Evolutionary conservation across 2,797 vertebrate species (phyloP).

Genomic region (Molossus molossus): DNA sequence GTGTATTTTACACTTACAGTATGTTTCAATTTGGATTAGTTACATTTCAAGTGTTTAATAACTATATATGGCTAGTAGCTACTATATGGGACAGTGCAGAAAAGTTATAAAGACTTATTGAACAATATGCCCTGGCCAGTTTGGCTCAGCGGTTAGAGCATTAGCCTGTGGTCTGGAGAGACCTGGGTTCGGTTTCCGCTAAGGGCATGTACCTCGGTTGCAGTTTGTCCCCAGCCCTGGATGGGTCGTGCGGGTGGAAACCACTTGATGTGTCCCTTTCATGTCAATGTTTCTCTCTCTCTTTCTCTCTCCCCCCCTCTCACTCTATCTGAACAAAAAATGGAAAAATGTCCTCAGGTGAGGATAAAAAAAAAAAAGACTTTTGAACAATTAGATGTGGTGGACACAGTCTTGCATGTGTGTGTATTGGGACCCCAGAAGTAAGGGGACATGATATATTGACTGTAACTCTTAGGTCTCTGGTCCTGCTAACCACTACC

Average conservation of each 20-base stretch:
- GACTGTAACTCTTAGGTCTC: neutral
- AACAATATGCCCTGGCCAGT: neutral
- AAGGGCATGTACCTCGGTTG: too few species aligned
- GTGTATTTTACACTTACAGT: neutral
- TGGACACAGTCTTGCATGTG: neutral
- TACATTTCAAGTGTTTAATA: neutral
- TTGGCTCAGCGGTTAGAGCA: too few species aligned
- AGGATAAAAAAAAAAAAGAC: too few species aligned
- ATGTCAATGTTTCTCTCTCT: too few species aligned
- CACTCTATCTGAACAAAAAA: too few species aligned
- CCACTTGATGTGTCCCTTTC: too few species aligned
- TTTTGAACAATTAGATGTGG: neutral
- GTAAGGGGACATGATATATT: neutral
- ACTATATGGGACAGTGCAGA: neutral
- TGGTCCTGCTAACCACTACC: neutral
- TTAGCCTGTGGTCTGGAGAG: too few species aligned
- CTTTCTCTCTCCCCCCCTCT: too few species aligned
- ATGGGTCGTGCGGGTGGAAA: too few species aligned
- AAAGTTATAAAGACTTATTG: conserved; percentile 28
- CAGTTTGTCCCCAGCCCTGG: too few species aligned
- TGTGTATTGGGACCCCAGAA: neutral
- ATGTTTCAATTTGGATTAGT: neutral
- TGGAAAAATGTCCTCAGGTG: too few species aligned
- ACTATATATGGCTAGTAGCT: neutral
- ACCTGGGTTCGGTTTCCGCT: too few species aligned